These are phyloP conservation scores for Lophius americanus DNA, from an alignment of 2,797 vertebrate species.

Conservation along the genomic window DNA sequence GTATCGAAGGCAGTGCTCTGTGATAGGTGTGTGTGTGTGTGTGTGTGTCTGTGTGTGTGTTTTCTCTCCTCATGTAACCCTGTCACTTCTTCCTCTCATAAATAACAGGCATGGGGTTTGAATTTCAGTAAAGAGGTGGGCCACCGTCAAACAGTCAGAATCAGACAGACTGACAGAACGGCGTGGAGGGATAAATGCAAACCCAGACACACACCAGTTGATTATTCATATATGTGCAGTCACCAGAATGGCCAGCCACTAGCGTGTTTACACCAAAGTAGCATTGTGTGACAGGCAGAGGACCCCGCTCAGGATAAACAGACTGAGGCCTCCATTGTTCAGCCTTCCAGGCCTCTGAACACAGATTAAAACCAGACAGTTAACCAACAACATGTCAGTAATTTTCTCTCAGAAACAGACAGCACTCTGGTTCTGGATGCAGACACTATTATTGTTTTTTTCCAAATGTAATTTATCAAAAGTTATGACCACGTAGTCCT, in stretches of 20 bases:
- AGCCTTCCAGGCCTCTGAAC: constrained; percentile 50
- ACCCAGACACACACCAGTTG: constrained; percentile 25
- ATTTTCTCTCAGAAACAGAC: constrained; percentile 62
- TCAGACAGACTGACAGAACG: constrained; percentile 45
- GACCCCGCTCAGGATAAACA: constrained; percentile 55
- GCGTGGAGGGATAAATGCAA: constrained; percentile 51
- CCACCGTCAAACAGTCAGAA: constrained; percentile 71
- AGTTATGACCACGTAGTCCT: constrained; percentile 27
- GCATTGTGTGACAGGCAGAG: constrained; percentile 65
- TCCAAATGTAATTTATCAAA: constrained; percentile 43
- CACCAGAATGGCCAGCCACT: constrained; percentile 40
- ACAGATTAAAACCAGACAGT: constrained; percentile 74
- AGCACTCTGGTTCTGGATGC: constrained; percentile 48
- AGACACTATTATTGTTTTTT: constrained; percentile 6
- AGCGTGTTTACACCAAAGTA: constrained; percentile 64
- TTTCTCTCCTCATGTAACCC: constrained; percentile 58
- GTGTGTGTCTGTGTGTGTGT: constrained; percentile 32
- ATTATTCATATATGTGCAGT: constrained; percentile 48
- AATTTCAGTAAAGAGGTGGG: constrained; percentile 61
- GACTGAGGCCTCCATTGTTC: constrained; percentile 62
- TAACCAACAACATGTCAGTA: constrained; percentile 65
- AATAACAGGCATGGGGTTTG: constrained; percentile 61
- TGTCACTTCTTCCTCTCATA: constrained; percentile 71
- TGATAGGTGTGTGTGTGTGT: constrained; percentile 3
- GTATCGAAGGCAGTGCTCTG: constrained; percentile 37